Evolutionary conservation across 2,888 invertebrate species (phyloP).

Genomic region (Xanthia togata): DNA sequence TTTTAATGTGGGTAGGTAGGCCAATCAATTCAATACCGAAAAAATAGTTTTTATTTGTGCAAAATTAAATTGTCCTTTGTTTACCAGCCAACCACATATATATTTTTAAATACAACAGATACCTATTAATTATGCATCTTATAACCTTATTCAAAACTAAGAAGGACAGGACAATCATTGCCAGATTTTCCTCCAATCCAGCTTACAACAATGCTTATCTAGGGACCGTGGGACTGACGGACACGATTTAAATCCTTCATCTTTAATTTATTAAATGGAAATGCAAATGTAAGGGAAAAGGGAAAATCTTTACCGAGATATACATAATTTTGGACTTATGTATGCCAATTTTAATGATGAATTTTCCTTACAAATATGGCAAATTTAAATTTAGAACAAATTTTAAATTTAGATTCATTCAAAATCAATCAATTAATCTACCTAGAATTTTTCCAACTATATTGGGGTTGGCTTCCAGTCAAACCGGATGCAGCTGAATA

Average conservation of each 20-base stretch:
- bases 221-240: slow-evolving; percentile 25
- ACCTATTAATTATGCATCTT: slow-evolving; percentile 1
- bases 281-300: slow-evolving; percentile 50
- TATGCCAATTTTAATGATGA: not conserved
- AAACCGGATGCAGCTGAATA: not conserved
- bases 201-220: slow-evolving; percentile 43
- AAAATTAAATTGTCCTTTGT: not conserved
- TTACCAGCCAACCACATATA: not conserved
- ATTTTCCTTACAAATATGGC: not conserved
- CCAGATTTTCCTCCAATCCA: slow-evolving; percentile 29
- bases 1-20: not conserved
- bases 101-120: not conserved
- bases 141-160: slow-evolving; percentile 15
- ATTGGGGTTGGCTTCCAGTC: not conserved
- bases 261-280: slow-evolving; percentile 56
- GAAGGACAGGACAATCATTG: not conserved
- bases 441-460: not conserved
- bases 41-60: not conserved
- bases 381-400: not conserved
- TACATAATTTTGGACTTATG: slow-evolving; percentile 36
- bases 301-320: slow-evolving; percentile 29
- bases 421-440: too few species aligned
- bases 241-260: slow-evolving; percentile 24
- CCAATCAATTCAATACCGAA: not conserved
- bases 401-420: not conserved